Base-by-base conservation (phyloP, 2,797 vertebrate species). In the Ctenochaetus hawaiiensis region DNA sequence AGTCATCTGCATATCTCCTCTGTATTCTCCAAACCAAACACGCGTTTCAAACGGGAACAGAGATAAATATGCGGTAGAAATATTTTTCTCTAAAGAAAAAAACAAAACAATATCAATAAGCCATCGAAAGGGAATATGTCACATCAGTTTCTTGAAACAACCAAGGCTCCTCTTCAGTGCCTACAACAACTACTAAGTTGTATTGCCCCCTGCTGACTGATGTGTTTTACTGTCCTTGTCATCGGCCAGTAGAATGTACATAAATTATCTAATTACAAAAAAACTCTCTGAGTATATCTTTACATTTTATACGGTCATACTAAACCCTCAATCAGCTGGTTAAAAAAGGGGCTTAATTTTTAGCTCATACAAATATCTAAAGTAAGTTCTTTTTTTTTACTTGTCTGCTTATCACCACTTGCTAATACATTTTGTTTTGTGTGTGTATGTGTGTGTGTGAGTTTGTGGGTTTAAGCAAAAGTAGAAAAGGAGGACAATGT, bases 131-230 rank as follows among this genome's bases (percentile, higher is more conserved):
- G 22, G 20, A 41, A 41, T 41, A 9, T 34, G 53, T 68, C 9
- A 26, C 43, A 54, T 39, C 48, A 13, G 12, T 13, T 44, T 41
- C 37, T 34, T 4, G 30, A 11, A 63, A 54, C 26, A 51, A 26
- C 57, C 12, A 4, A 13, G n/a, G 16, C 11, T 1, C 5, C 54
- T 39, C 11, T 34, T 48, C 39, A 69, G 14, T 34, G 22, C 8
- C 73, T 1, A 52, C 22, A 34, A 34, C 30, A 34, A 34, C 30
- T 34, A 34, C 30, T 34, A 34, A 34, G 37, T 5, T 75, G 14
- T 59, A 52, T 53, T 89, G 87, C 86, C 87, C 68, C 64, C 90
- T 87, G 60, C 78, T 88, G 90, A 30, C 65, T 22, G 7, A 67
- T 0, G 18, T 10, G n/a, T 7, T 18, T 6, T 7, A 85, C 34